Evolutionary conservation across 2,888 invertebrate species (phyloP).

Genomic region (Drosophila rubida): DNA sequence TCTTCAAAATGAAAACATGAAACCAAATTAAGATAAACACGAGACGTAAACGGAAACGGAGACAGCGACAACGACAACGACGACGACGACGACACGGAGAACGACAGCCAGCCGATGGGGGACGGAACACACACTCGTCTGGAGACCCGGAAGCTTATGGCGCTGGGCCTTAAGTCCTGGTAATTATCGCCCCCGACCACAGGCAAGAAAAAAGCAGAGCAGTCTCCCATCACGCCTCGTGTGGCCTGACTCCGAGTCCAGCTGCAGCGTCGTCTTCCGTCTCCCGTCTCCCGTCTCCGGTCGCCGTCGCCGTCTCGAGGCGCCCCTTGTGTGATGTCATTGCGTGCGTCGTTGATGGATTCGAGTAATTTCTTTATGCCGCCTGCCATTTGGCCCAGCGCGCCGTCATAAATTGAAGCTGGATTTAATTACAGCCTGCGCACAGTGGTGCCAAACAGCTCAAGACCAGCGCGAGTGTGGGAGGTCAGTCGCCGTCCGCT

Average conservation of each 20-base stretch:
- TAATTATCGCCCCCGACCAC: conserved; percentile 52
- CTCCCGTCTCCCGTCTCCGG: conserved; percentile 5
- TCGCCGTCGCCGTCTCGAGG: conserved; percentile 11
- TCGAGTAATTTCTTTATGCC: conserved; percentile 66
- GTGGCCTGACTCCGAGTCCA: conserved; percentile 1
- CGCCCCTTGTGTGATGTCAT: conserved; percentile 54
- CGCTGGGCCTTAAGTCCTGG: conserved; percentile 45
- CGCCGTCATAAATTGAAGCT: conserved; percentile 66
- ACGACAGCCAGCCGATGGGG: background rate
- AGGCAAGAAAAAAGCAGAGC: background rate
- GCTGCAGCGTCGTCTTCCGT: background rate
- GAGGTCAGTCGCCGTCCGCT: too few relatives aligned
- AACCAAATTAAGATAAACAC: conserved; percentile 71
- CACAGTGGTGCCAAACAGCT: conserved; percentile 33
- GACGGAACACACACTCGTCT: conserved; percentile 7
- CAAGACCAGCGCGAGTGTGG: background rate
- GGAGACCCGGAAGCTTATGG: conserved; percentile 50
- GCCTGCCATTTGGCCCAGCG: conserved; percentile 47
- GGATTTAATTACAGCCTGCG: conserved; percentile 67
- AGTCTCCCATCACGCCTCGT: background rate
- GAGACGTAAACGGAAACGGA: conserved; percentile 26
- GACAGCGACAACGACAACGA: background rate
- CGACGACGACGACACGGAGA: background rate
- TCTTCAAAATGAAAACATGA: conserved; percentile 70
- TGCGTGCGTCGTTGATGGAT: conserved; percentile 66